Base-by-base conservation (phyloP, 2,888 invertebrate species). In the Cataglyphis altisquamis region DNA sequence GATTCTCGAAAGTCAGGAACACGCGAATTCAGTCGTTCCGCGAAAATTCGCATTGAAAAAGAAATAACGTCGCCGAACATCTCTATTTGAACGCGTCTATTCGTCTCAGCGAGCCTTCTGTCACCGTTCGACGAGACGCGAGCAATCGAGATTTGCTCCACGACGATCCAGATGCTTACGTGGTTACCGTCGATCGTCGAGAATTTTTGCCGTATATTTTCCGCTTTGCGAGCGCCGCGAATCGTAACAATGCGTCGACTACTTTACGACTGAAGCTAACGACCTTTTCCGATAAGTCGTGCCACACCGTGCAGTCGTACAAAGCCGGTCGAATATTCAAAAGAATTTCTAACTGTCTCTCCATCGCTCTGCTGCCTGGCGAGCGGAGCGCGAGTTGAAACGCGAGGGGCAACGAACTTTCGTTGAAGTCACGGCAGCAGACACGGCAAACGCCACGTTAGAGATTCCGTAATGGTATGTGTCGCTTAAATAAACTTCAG, bases 401-500 rank as follows among this genome's bases (percentile, higher is more conserved):
- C 64, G 57, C 63, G 41, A 86, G 18, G 86, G 86, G 77, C 88
- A 84, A 87, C 73, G 88, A 87, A 87, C 89, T 78, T 64, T 18
- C 60, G 78, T 80, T 25, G 45, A 74, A 80, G 78, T 80, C 78
- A 74, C 60, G 74, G 41, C 78, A 25, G 74, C 57, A 80, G 78
- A 80, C 74, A 36, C n/a, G 60, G 74, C 15, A 45, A 80, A 80
- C 75, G 74, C 75, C 36, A 21, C 60, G 29, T 74, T 80, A 74
- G 60, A 74, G 78, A 80, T 73, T 80, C 75, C 57, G 74, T 18
- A n/a, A 25, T 80, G 25, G 74, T 80, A 60, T 60, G 75, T 74
- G 74, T 62, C 78, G 78, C 78, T 80, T 80, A 80, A 80, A 80
- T 62, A 73, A 80, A 80, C 78, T 74, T 60, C 60, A 45, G 60